Conservation (phyloP, 2,113 vertebrate genomes). For the Motacilla alba region DNA sequence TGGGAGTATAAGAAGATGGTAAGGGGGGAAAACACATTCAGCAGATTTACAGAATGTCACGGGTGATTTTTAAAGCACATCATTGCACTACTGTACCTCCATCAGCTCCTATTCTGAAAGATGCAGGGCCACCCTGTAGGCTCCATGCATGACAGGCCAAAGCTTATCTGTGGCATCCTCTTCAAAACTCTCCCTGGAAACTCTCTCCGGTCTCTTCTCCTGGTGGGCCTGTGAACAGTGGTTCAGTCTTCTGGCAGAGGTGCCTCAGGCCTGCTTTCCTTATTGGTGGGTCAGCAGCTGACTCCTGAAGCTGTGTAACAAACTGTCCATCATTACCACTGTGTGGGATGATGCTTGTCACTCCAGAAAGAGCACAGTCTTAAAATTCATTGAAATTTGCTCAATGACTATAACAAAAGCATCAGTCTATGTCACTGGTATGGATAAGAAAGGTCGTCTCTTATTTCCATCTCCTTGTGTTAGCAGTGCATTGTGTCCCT, state of each 20-base stretch:
- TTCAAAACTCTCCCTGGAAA: neutral
- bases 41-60: neutral
- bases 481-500: neutral
- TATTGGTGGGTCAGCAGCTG: neutral
- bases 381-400: neutral
- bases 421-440: neutral
- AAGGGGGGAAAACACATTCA: neutral
- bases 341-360: neutral
- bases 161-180: neutral
- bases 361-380: neutral
- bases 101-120: neutral
- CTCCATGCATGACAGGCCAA: neutral
- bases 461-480: neutral
- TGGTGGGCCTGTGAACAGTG: neutral
- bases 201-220: neutral
- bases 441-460: neutral
- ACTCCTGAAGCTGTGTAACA: neutral
- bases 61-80: neutral
- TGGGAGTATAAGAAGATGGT: neutral
- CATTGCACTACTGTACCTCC: neutral
- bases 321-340: neutral
- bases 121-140: neutral
- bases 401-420: neutral
- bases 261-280: neutral
- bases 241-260: neutral